Percentiles rank a stretch among this genome's conserved stretches.
phyloP scores from a whole-genome alignment of 64 coral and sea anemone genomes.

The Porites lutea region DNA sequence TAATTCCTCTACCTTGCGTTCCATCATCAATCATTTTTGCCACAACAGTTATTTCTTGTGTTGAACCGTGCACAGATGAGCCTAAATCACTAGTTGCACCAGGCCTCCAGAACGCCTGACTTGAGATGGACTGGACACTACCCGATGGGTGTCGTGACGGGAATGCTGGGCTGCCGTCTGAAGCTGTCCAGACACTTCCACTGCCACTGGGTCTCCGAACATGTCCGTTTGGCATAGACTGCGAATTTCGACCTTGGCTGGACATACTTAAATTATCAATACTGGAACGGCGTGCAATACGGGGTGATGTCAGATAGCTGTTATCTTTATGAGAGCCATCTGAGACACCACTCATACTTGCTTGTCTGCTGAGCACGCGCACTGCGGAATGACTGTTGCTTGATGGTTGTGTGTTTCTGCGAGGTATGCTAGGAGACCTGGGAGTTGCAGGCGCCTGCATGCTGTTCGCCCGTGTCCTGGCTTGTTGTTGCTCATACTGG shows the following conservation, averaged over 20 bases:
- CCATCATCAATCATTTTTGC: slow-evolving; percentile 79
- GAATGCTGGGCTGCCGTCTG: slow-evolving; percentile 14
- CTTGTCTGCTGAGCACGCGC: slow-evolving; percentile 65
- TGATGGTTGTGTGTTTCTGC: slow-evolving; percentile 71
- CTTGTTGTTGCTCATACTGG: slow-evolving; percentile 74
- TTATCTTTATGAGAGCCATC: slow-evolving; percentile 64
- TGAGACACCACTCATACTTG: slow-evolving; percentile 53
- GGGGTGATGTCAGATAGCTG: slow-evolving; percentile 66
- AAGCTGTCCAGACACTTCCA: slow-evolving; percentile 12
- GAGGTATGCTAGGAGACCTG: slow-evolving; percentile 67
- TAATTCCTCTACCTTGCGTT: slow-evolving; percentile 35
- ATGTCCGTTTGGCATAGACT: slow-evolving; percentile 35
- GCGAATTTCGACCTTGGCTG: slow-evolving; percentile 31
- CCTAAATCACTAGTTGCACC: slow-evolving; percentile 87
- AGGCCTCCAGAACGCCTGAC: slow-evolving; percentile 80
- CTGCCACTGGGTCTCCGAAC: slow-evolving; percentile 37
- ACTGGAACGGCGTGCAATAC: slow-evolving; percentile 84
- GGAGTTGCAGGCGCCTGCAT: slow-evolving; percentile 54
- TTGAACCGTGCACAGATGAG: slow-evolving; percentile 77
- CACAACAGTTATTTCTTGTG: slow-evolving; percentile 82
- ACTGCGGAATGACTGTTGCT: slow-evolving; percentile 20
- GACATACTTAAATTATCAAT: slow-evolving; percentile 72
- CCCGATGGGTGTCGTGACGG: slow-evolving; percentile 58
- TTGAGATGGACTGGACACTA: slow-evolving; percentile 79
- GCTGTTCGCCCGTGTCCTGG: slow-evolving; percentile 65